Base-by-base conservation (phyloP, 1,140 invertebrate species). In the Patella vulgata region DNA sequence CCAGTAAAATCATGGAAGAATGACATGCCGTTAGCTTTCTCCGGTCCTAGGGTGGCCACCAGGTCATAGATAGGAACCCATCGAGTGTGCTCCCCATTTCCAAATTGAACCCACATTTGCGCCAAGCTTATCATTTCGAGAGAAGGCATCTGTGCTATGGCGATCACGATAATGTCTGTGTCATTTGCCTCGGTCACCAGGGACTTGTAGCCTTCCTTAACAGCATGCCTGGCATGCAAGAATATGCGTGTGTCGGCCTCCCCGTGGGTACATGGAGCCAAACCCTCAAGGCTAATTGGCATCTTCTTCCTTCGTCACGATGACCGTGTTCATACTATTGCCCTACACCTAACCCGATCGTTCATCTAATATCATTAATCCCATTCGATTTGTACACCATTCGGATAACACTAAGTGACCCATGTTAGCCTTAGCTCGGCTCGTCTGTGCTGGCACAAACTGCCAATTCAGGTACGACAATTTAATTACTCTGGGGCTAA, bases 21-120 rank as follows among this genome's bases (percentile, higher is more conserved):
- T 4, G 55, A 58, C 1, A 72, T 52, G 21, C 68, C 71, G 17
- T 52, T 63, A 23, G 40, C 39, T 47, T 62, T 71, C 19, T 66
- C 66, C 6, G 36, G 53, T 2, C 47, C 47, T 0, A 71, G 17
- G 6, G 61, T 11, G n/a, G n/a, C n/a, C n/a, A n/a, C n/a, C n/a
- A n/a, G n/a, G n/a, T n/a, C n/a, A n/a, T n/a, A n/a, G n/a, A 51
- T n/a, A 42, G 68, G 70, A 44, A 73, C 47, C 63, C 59, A 72
- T 51, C 50, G 47, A 25, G 42, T 8, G 52, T 52, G 30, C 4
- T 25, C 14, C 66, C 68, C 67, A 59, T 70, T 51, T 12, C 67
- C 52, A 50, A 70, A 71, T 25, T 59, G 40, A 50, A 71, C 31
- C 67, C 59, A 70, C 54, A 70, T 2, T 25, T 64, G 40, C 43